A percentile compares a stretch with the other conserved stretches of the same genome.
Evolutionary conservation across 1,140 invertebrate genomes (phyloP).

Genomic region (Asobara japonica): DNA sequence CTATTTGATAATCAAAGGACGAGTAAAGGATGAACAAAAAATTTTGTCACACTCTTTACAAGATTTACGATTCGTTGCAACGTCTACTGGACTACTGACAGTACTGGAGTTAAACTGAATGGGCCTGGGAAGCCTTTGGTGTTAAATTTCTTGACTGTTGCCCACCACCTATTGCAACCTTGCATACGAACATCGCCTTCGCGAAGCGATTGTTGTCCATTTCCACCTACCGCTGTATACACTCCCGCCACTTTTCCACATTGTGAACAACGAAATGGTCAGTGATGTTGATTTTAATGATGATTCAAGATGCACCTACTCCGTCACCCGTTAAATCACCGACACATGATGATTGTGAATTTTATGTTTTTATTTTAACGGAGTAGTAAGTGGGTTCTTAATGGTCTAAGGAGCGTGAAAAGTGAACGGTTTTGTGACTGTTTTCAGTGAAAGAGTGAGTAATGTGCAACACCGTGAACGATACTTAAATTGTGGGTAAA

Average conservation of each 20-base stretch:
- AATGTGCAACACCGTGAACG: too few species aligned
- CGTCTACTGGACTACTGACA: background rate
- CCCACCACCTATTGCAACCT: slow-evolving; percentile 1
- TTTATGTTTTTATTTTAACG: background rate
- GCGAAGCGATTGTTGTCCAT: background rate
- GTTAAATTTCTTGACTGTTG: background rate
- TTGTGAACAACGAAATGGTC: background rate
- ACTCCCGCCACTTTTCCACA: background rate
- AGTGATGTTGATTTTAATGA: background rate
- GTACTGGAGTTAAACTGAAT: background rate
- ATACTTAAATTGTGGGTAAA: too few species aligned
- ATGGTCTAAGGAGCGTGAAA: too few species aligned
- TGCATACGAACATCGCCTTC: background rate
- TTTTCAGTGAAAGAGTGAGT: too few species aligned
- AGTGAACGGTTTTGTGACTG: too few species aligned
- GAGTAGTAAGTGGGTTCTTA: too few species aligned
- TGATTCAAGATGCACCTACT: background rate
- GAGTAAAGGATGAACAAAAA: background rate
- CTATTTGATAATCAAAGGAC: background rate
- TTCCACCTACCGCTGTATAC: background rate
- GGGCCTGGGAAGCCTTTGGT: background rate
- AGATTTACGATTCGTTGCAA: background rate
- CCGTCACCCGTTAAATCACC: background rate
- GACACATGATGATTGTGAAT: background rate
- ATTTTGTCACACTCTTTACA: background rate